Evolutionary conservation across 2,113 vertebrate genomes (phyloP).

Genomic region (Sander vitreus): DNA sequence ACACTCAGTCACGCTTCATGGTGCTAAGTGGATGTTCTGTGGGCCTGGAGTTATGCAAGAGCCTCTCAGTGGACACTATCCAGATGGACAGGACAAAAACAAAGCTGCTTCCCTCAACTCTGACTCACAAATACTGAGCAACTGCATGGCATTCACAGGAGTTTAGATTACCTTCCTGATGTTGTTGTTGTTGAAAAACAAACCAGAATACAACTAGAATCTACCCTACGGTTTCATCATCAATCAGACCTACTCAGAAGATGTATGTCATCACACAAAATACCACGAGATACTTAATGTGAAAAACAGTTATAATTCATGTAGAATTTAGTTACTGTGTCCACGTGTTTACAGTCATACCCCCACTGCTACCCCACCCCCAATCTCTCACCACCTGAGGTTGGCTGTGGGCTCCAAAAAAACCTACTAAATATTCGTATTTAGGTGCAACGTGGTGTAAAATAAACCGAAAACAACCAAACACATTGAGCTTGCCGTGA

Average conservation of each 20-base stretch:
- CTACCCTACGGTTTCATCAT: background rate
- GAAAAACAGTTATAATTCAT: background rate
- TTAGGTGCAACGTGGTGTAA: background rate
- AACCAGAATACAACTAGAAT: background rate
- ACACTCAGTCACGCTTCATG: slow-evolving; percentile 65
- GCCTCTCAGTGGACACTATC: slow-evolving; percentile 70
- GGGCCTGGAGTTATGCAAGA: slow-evolving; percentile 70
- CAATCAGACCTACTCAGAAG: background rate
- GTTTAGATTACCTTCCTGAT: slow-evolving; percentile 19
- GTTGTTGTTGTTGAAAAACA: background rate
- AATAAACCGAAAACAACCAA: background rate
- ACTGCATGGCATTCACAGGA: slow-evolving; percentile 25
- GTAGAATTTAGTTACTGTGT: slow-evolving; percentile 23
- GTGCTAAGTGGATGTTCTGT: slow-evolving; percentile 72
- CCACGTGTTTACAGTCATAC: slow-evolving; percentile 74
- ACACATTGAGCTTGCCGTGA: rapidly evolving
- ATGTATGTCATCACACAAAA: background rate
- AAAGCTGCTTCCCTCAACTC: slow-evolving; percentile 58
- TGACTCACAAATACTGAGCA: slow-evolving; percentile 62
- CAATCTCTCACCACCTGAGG: slow-evolving; percentile 60
- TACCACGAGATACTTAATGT: no score
- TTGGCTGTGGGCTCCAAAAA: background rate
- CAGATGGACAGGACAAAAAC: slow-evolving; percentile 79
- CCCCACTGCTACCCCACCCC: slow-evolving; percentile 55
- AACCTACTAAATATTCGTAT: background rate